Evolutionary conservation across 1,140 invertebrate species (phyloP).

Genomic region (Calliphora vicina): DNA sequence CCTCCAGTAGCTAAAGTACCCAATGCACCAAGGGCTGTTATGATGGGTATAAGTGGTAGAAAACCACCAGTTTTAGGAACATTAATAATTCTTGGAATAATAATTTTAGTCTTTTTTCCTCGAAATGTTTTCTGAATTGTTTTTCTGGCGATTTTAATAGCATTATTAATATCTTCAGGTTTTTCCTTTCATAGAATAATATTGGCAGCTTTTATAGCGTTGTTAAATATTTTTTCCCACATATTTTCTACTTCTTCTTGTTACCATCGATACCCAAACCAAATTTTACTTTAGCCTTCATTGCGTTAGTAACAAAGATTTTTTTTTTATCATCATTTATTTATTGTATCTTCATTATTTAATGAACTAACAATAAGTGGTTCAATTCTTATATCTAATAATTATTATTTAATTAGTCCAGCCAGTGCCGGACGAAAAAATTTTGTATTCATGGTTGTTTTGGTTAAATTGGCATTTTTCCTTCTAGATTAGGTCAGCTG

Average conservation of each 20-base stretch:
- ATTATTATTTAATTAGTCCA: no score
- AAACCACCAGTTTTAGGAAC: constrained; percentile 57
- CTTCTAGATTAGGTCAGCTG: no score
- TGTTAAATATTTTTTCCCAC: constrained; percentile 16
- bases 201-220: background rate
- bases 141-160: constrained; percentile 39
- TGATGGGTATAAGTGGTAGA: constrained; percentile 56
- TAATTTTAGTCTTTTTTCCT: constrained; percentile 38
- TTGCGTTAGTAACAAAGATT: constrained; percentile 42
- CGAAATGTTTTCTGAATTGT: constrained; percentile 38
- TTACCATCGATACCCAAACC: constrained; percentile 37
- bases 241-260: background rate
- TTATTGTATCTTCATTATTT: no score
- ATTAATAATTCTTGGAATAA: constrained; percentile 53
- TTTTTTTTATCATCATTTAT: no score
- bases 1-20: constrained; percentile 44
- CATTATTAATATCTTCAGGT: constrained; percentile 20
- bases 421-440: no score
- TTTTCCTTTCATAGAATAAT: constrained; percentile 24
- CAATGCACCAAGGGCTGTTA: constrained; percentile 54
- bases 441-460: no score
- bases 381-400: no score
- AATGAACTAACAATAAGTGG: no score
- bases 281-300: constrained; percentile 43
- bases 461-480: no score